Evolutionary conservation across 2,888 invertebrate species (phyloP), one percentile per base, ranked within the genome.

Genomic region (Halocaridina rubra): DNA sequence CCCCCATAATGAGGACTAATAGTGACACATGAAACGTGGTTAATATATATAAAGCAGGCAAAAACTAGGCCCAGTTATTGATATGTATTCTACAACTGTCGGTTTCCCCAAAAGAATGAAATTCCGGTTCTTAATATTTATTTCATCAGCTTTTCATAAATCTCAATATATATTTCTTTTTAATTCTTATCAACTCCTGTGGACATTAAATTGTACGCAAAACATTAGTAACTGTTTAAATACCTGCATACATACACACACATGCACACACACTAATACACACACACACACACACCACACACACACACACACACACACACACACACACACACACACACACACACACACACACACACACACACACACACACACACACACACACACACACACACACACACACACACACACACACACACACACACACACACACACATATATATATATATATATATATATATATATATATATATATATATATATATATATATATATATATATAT

Each of bases 371-470:
- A 76, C 59, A 75, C 24, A 76, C 33, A 39, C 8, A 30, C 22
- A 61, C 33, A 61, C 27, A 61, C 64, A 61, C 22, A 61, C 24
- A 77, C 30, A 75, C 57, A 72, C 72, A 46, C 57, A 46, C 57
- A 53, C 27, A 75, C 57, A 75, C 77, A 77, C 32, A 77, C 30
- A 61, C 24, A 19, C 33, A 46, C 30, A 22, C 24, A 77, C 30
- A n/a, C 19, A 39, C 33, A 32, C 30, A 53, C 19, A 4, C 19
- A 53, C 19, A 53, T 53, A 53, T 53, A 53, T 53, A 69, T 69
- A 69, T 69, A 69, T 69, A 69, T 69, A 69, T 69, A 69, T 69
- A 69, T 69, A 69, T 69, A 69, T 22, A 69, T 69, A 69, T 69
- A 69, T 69, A 69, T 22, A 69, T 69, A 69, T 69, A 69, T 69